Evolutionary conservation across 2,888 invertebrate species (phyloP).

Genomic region (Linnaemya vulpina): DNA sequence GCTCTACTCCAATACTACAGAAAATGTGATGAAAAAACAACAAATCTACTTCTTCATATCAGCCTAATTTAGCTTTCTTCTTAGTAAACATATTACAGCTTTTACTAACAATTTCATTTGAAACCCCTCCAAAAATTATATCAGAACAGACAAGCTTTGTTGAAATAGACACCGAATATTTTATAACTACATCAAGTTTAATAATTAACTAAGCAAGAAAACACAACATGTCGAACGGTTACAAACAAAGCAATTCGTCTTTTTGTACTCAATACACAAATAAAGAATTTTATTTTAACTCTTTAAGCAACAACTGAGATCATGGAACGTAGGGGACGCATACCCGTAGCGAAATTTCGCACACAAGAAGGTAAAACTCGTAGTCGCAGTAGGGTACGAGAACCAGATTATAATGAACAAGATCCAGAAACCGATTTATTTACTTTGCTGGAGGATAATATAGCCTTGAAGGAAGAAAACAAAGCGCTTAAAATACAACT

Average conservation of each 20-base stretch:
- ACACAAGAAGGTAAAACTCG: constrained; percentile 82
- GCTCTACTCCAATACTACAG: too few relatives aligned
- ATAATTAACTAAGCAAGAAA: neutral
- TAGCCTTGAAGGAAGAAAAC: constrained; percentile 82
- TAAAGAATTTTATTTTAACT: neutral
- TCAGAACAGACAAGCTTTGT: neutral
- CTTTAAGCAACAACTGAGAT: neutral
- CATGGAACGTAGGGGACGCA: constrained; percentile 82
- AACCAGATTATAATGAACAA: constrained; percentile 81
- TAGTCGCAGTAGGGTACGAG: constrained; percentile 81
- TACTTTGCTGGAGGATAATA: constrained; percentile 82
- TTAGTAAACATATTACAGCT: neutral
- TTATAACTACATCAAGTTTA: neutral
- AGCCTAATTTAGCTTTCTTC: neutral
- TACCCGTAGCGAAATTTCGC: constrained; percentile 82
- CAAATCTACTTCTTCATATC: too few relatives aligned
- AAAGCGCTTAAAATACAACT: constrained; percentile 80
- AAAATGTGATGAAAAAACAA: too few relatives aligned
- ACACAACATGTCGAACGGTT: constrained; percentile 31
- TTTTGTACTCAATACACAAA: constrained; percentile 2
- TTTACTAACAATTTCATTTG: neutral
- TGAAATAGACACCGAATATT: neutral
- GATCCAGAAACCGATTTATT: constrained; percentile 82
- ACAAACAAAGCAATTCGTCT: neutral
- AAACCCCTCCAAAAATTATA: neutral